Conservation (phyloP, 1,140 invertebrate genomes). For the Drosophila takahashii region DNA sequence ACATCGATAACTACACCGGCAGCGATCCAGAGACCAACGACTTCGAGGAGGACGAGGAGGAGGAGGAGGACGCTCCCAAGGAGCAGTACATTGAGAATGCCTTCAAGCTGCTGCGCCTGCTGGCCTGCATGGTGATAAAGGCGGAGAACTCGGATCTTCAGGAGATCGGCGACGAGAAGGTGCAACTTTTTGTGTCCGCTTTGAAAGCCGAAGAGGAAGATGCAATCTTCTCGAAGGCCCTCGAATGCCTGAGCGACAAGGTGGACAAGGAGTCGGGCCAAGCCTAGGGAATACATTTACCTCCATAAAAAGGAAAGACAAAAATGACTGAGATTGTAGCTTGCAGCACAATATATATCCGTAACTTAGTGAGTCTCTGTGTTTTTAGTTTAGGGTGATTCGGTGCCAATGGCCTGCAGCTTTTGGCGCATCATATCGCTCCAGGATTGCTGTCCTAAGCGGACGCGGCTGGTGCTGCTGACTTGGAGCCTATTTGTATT, state of each 20-base stretch:
- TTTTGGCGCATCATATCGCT: slow-evolving; percentile 58
- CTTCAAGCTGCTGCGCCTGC: slow-evolving; percentile 58
- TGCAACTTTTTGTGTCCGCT: slow-evolving; percentile 40
- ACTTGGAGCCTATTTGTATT: slow-evolving; percentile 44
- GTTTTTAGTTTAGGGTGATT: not conserved
- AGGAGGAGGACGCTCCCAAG: slow-evolving; percentile 65
- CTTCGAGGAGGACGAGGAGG: slow-evolving; percentile 59
- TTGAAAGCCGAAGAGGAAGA: slow-evolving; percentile 49
- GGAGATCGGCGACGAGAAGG: slow-evolving; percentile 41
- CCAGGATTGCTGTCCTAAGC: slow-evolving; percentile 79
- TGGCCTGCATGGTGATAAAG: slow-evolving; percentile 51
- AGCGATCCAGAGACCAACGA: slow-evolving; percentile 56
- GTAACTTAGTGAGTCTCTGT: slow-evolving; percentile 32
- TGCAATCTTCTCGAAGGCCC: slow-evolving; percentile 60
- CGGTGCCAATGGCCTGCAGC: slow-evolving; percentile 13
- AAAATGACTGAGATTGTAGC: slow-evolving; percentile 73
- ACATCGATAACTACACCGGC: slow-evolving; percentile 59
- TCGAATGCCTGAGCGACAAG: slow-evolving; percentile 41
- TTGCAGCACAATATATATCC: slow-evolving; percentile 62
- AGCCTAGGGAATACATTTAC: slow-evolving; percentile 55
- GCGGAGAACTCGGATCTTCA: slow-evolving; percentile 51
- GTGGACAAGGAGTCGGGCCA: slow-evolving; percentile 60
- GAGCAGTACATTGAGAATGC: slow-evolving; percentile 69
- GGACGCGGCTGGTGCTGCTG: slow-evolving; percentile 44
- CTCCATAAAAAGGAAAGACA: slow-evolving; percentile 35